Conservation (phyloP, 2,888 invertebrate species). For the Thymelicus sylvestris region DNA sequence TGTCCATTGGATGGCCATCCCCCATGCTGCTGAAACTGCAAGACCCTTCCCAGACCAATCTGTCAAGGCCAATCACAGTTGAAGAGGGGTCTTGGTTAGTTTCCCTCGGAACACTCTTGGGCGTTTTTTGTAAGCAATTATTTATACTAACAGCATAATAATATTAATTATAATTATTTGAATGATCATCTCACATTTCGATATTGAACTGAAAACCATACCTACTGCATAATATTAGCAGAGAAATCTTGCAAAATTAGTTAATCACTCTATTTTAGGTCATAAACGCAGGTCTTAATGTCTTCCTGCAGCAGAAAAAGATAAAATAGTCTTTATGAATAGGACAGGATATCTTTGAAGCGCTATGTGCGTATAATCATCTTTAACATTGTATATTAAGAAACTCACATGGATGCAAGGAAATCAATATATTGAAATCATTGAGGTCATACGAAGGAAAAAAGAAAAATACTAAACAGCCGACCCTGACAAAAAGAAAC, state of each 20-base stretch:
- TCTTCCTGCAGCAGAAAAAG: background rate
- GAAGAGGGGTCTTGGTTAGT: conserved; percentile 69
- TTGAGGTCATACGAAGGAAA: too few species aligned
- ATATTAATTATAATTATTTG: too few species aligned
- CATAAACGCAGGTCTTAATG: too few species aligned
- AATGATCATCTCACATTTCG: too few species aligned
- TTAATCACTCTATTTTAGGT: too few species aligned
- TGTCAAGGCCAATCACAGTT: conserved; percentile 54
- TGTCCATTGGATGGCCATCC: conserved; percentile 62
- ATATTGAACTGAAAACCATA: too few species aligned
- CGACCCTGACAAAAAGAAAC: background rate
- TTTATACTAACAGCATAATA: background rate
- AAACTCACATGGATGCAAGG: too few species aligned
- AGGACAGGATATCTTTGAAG: background rate
- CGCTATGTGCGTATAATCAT: too few species aligned
- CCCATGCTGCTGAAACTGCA: conserved; percentile 64
- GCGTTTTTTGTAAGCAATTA: conserved; percentile 49
- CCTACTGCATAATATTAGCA: too few species aligned
- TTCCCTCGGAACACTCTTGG: conserved; percentile 55
- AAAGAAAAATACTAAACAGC: background rate
- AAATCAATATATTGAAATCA: too few species aligned
- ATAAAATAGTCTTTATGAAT: background rate
- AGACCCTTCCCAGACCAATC: conserved; percentile 50
- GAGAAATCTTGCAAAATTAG: too few species aligned
- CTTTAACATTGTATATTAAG: too few species aligned